Evolutionary conservation across 2,888 invertebrate species (phyloP), one percentile per base, ranked within the genome.

Genomic region (Hemithea aestivaria): DNA sequence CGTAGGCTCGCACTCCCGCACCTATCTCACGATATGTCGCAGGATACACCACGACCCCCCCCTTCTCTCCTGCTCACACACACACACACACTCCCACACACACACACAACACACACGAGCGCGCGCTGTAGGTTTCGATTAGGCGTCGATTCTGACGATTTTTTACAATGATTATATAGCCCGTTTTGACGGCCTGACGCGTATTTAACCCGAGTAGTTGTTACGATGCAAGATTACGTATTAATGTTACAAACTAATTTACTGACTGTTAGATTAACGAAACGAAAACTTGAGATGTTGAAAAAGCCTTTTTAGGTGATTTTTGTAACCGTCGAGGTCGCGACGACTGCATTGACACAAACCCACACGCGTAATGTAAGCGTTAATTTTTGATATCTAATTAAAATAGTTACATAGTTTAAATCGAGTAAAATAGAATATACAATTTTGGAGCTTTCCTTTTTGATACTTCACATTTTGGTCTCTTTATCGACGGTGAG

Each of bases 311-410:
- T 40, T 45, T 36, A 45, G 51, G 48, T 45, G 41, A 33, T 28
- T 35, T 48, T 44, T 43, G 33, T 44, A 35, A 41, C 31, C 36
- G 20, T 40, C 35, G 52, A 52, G 61, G 62, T 61, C 58, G 58
- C 58, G 55, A 51, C 42, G 62, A 82, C 84, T 79, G 65, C 84
- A 83, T 78, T 71, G 65, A 83, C 84, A 83, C 84, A 84, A 83
- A 84, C 83, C 84, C 82, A 84, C 85, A 82, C 81, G 84, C 74
- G 76, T 80, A 69, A 40, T 65, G 48, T 73, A 68, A 74, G 73
- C 61, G 59, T 49, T 62, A 35, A 55, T 58, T 66, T 60, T 59
- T 64, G 49, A 45, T 58, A 56, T 51, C 39, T 38, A 42, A 50
- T 44, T 52, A 46, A 49, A 53, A 45, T 48, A 48, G 35, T 41